A percentile compares a stretch with the other conserved stretches of the same genome.
Conservation (phyloP, 1,140 invertebrate species). For the Bombus sylvicola region DNA sequence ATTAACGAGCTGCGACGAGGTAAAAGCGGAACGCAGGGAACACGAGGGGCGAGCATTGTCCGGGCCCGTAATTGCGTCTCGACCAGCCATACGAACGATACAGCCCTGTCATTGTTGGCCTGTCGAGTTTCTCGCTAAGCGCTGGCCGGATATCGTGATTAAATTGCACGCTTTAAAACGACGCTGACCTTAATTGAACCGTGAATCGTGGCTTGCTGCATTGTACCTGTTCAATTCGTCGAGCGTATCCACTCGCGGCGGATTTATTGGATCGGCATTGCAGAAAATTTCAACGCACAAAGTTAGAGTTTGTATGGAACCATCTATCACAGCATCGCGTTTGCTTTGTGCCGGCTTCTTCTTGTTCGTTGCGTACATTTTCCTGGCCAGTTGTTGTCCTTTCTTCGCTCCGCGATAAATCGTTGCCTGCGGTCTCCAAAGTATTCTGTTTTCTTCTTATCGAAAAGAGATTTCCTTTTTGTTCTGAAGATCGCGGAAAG, state of each 20-base stretch:
- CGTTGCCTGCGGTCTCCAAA: too few species aligned
- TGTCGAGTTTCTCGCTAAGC: background rate
- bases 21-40: background rate
- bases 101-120: conserved; percentile 11
- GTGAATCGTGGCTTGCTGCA: background rate
- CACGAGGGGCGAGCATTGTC: conserved; percentile 1
- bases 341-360: too few species aligned
- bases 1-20: conserved; percentile 28
- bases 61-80: conserved; percentile 19
- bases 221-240: background rate
- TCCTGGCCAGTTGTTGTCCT: too few species aligned
- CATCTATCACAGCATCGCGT: too few species aligned
- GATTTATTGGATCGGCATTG: background rate
- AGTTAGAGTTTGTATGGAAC: too few species aligned
- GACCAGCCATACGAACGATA: background rate
- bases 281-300: too few species aligned
- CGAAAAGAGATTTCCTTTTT: too few species aligned
- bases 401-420: too few species aligned
- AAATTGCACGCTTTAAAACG: conserved; percentile 19
- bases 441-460: too few species aligned
- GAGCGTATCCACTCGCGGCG: background rate
- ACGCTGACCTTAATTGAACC: conserved; percentile 27
- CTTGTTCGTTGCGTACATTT: too few species aligned
- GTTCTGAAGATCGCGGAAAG: fast-evolving
- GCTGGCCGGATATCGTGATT: conserved; percentile 25